These are phyloP conservation scores for Sebastes minor DNA, from an alignment of 2,797 vertebrate genomes.

Conservation along the genomic window DNA sequence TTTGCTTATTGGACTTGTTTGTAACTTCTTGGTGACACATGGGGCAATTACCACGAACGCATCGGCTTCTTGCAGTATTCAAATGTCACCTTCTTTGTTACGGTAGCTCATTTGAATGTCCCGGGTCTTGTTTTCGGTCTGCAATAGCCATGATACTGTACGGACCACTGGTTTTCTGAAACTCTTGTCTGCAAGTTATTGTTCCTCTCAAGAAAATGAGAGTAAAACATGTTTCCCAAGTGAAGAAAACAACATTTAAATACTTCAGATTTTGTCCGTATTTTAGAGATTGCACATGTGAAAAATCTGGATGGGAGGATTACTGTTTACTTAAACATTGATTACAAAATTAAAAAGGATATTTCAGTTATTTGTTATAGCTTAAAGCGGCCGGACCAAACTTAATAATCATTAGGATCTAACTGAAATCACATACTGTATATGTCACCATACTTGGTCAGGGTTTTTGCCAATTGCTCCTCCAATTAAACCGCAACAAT, in stretches of 20 bases:
- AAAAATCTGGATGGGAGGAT: not conserved
- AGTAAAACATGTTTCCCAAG: not conserved
- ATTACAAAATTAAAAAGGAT: not conserved
- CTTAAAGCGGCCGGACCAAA: not conserved
- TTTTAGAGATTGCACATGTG: not conserved
- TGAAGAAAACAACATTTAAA: not conserved
- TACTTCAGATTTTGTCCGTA: not conserved
- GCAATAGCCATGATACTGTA: not conserved
- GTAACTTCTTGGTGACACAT: not conserved
- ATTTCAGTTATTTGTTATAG: not conserved
- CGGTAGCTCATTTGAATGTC: too few relatives aligned
- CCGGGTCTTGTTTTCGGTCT: not conserved
- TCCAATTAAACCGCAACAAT: not conserved
- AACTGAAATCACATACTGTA: not conserved
- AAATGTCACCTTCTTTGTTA: not conserved
- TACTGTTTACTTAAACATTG: not conserved
- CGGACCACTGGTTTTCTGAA: not conserved
- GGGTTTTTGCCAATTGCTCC: not conserved
- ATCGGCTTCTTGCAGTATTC: not conserved
- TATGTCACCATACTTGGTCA: not conserved
- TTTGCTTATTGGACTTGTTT: not conserved
- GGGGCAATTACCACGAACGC: not conserved
- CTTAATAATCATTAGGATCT: not conserved
- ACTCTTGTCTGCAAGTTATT: not conserved
- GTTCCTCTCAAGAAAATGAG: not conserved